Conservation (phyloP, 2,888 invertebrate genomes). For the Tortrix viridana region DNA sequence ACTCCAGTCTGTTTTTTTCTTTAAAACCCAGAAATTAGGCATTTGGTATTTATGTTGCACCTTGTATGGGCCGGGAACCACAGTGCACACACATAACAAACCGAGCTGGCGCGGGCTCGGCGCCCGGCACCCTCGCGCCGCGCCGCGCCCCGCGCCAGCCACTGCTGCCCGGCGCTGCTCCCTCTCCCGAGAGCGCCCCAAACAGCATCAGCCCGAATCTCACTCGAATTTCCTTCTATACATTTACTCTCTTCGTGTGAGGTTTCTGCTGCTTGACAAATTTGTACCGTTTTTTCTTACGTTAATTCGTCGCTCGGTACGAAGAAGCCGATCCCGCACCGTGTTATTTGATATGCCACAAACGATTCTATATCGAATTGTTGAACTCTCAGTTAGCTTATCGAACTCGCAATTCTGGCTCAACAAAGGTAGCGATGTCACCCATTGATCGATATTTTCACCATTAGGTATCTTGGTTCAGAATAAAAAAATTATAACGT, state of each 20-base stretch:
- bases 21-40: too few relatives aligned
- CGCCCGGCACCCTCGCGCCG: background rate
- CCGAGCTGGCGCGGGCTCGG: background rate
- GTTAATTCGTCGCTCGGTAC: background rate
- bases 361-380: background rate
- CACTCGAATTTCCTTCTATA: too few relatives aligned
- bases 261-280: too few relatives aligned
- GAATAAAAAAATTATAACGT: conserved; percentile 38
- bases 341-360: background rate
- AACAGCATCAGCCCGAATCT: background rate
- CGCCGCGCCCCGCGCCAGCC: background rate
- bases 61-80: too few relatives aligned
- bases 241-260: too few relatives aligned
- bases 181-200: background rate
- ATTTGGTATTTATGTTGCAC: too few relatives aligned
- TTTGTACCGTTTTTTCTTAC: too few relatives aligned
- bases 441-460: too few relatives aligned
- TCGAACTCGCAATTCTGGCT: too few relatives aligned
- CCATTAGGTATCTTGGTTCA: conserved; percentile 33
- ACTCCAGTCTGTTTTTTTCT: too few relatives aligned
- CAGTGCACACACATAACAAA: too few relatives aligned
- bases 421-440: too few relatives aligned
- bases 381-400: background rate
- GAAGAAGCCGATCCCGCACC: background rate
- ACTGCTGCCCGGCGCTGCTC: background rate